A percentile compares a stretch with the other conserved stretches of the same genome.
phyloP scores from a whole-genome alignment of 2,888 invertebrate species.

The Apamea monoglypha region DNA sequence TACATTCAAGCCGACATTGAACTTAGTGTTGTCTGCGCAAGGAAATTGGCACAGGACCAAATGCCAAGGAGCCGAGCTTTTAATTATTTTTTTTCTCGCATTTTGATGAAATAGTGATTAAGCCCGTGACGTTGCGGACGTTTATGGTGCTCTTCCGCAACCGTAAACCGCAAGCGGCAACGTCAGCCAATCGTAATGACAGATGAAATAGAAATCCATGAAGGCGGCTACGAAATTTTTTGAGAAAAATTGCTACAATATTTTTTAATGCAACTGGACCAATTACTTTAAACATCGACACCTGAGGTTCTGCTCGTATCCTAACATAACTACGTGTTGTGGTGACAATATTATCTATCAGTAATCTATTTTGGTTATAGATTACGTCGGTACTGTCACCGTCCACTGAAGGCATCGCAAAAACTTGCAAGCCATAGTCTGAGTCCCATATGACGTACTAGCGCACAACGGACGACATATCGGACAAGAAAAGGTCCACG shows the following conservation, averaged over 20 bases:
- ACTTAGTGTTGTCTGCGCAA: slow-evolving; percentile 79
- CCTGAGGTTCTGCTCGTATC: neutral
- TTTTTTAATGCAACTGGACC: too few relatives aligned
- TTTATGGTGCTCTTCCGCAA: slow-evolving; percentile 33
- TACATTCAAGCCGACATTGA: slow-evolving; percentile 80
- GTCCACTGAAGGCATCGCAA: neutral
- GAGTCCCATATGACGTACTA: neutral
- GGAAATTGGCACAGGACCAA: slow-evolving; percentile 86
- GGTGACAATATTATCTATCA: neutral
- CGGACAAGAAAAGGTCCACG: neutral
- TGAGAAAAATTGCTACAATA: neutral
- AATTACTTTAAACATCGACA: neutral
- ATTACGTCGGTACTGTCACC: neutral
- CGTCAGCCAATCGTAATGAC: neutral
- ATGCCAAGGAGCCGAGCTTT: slow-evolving; percentile 65
- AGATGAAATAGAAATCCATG: neutral
- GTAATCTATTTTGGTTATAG: neutral
- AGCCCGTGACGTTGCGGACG: slow-evolving; percentile 36
- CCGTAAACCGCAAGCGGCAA: neutral
- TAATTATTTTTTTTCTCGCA: slow-evolving; percentile 31
- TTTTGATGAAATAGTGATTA: slow-evolving; percentile 30
- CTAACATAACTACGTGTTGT: neutral
- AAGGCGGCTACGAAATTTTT: neutral
- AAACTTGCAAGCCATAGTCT: neutral
- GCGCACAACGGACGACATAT: neutral